A percentile compares a stretch with the other conserved stretches of the same genome.
Evolutionary conservation across 1,140 invertebrate species (phyloP).

Genomic region (Papilio xuthus): DNA sequence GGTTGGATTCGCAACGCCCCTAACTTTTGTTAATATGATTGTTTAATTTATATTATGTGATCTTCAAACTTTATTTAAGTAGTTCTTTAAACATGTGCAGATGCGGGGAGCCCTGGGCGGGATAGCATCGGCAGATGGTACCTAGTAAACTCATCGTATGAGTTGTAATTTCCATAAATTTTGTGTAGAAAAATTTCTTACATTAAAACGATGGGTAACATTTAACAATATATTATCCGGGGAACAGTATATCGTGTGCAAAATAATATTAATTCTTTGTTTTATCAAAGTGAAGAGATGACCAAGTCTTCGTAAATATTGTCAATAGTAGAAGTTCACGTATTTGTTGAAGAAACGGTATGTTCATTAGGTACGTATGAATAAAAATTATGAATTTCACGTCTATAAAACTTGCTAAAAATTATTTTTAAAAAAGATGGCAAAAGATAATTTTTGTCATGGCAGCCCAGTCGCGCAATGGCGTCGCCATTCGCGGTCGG

Average conservation of each 20-base stretch:
- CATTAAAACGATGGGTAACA: not conserved
- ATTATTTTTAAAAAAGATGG: constrained; percentile 7
- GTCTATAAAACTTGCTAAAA: not conserved
- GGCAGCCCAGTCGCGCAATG: constrained; percentile 56
- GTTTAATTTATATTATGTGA: constrained; percentile 78
- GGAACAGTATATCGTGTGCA: too few species aligned
- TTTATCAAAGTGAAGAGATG: too few species aligned
- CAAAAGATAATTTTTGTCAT: constrained; percentile 36
- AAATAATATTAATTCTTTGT: too few species aligned
- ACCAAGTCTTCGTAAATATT: too few species aligned
- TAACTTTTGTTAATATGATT: constrained; percentile 71
- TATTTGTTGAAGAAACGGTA: not conserved
- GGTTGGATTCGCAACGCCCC: constrained; percentile 66
- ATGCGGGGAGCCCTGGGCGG: constrained; percentile 57
- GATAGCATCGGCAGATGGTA: constrained; percentile 57
- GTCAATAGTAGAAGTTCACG: not conserved
- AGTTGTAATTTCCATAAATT: constrained; percentile 48
- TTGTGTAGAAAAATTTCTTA: not conserved
- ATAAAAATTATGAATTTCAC: not conserved
- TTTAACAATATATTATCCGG: not conserved
- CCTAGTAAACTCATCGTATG: constrained; percentile 34
- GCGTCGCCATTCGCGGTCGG: constrained; percentile 78
- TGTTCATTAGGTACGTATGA: too few species aligned
- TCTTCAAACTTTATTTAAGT: constrained; percentile 74
- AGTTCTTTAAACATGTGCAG: constrained; percentile 73